Evolutionary conservation across 2,888 invertebrate genomes (phyloP).

Genomic region (Orgyia antiqua): DNA sequence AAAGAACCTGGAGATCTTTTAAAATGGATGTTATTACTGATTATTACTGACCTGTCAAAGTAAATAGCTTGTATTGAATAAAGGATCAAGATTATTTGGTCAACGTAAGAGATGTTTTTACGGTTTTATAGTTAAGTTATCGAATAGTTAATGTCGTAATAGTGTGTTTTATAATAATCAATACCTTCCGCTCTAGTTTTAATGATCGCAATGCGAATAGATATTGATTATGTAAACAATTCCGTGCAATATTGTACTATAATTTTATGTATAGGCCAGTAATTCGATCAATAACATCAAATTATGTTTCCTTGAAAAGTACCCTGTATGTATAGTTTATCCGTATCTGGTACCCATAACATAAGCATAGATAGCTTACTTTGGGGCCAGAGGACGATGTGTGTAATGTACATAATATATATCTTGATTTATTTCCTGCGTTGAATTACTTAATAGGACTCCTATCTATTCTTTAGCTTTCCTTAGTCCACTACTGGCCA

Average conservation of each 20-base stretch:
- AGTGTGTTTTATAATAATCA: conserved; percentile 1
- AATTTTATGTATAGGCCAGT: neutral
- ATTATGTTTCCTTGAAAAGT: too few species aligned
- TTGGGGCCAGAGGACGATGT: too few species aligned
- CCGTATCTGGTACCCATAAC: too few species aligned
- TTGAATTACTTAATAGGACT: too few species aligned
- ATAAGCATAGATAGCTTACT: too few species aligned
- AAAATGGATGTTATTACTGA: conserved; percentile 2
- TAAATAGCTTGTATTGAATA: neutral
- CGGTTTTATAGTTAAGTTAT: neutral
- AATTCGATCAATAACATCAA: too few species aligned
- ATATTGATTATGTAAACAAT: neutral
- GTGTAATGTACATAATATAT: too few species aligned
- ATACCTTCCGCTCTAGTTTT: conserved; percentile 1
- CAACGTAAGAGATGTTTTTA: neutral
- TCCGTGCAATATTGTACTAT: neutral
- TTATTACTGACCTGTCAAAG: neutral
- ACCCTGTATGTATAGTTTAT: too few species aligned
- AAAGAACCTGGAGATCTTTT: conserved; percentile 1
- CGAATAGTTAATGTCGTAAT: neutral
- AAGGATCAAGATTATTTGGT: neutral
- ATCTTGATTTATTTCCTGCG: too few species aligned
- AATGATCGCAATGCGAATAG: neutral
- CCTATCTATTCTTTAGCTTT: too few species aligned
- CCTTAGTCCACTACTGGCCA: too few species aligned